A percentile compares a stretch with the other conserved stretches of the same genome.
These are phyloP conservation scores for Chaetodon trifasciatus DNA, from an alignment of 2,797 vertebrate genomes.

Conservation along the genomic window DNA sequence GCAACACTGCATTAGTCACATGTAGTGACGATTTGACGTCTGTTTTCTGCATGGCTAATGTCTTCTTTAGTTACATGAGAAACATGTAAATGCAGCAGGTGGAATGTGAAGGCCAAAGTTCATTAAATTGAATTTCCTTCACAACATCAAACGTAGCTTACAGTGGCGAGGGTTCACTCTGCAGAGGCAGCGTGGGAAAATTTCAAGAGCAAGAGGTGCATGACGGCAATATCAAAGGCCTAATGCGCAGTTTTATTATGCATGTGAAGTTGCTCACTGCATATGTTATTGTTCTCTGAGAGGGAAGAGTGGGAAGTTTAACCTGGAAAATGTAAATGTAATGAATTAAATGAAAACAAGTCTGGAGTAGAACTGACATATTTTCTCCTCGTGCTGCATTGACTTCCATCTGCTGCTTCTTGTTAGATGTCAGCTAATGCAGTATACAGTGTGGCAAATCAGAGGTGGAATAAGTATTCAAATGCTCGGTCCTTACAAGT, in stretches of 20 bases:
- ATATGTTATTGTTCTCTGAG: slow-evolving; percentile 31
- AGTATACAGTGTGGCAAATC: not conserved
- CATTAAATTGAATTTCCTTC: slow-evolving; percentile 46
- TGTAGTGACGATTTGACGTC: not conserved
- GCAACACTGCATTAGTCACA: not conserved
- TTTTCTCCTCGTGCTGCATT: not conserved
- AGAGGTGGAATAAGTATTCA: too few species aligned
- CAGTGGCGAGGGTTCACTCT: slow-evolving; percentile 30
- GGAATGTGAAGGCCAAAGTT: slow-evolving; percentile 48
- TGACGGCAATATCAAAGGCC: slow-evolving; percentile 49
- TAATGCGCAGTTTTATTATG: slow-evolving; percentile 45
- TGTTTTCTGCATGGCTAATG: slow-evolving; percentile 16
- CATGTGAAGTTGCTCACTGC: slow-evolving; percentile 36
- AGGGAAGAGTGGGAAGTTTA: slow-evolving; percentile 12
- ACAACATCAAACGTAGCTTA: slow-evolving; percentile 48
- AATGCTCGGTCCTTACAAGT: too few species aligned
- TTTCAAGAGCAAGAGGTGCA: slow-evolving; percentile 41
- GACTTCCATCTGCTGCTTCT: not conserved
- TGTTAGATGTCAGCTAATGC: not conserved
- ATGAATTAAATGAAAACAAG: not conserved
- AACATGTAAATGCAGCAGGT: slow-evolving; percentile 10
- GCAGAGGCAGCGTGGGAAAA: slow-evolving; percentile 55
- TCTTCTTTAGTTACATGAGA: slow-evolving; percentile 20
- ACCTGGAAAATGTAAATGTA: not conserved
- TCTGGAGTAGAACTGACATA: not conserved